phyloP scores from a whole-genome alignment of 2,113 vertebrate genomes.

The Salvator merianae region DNA sequence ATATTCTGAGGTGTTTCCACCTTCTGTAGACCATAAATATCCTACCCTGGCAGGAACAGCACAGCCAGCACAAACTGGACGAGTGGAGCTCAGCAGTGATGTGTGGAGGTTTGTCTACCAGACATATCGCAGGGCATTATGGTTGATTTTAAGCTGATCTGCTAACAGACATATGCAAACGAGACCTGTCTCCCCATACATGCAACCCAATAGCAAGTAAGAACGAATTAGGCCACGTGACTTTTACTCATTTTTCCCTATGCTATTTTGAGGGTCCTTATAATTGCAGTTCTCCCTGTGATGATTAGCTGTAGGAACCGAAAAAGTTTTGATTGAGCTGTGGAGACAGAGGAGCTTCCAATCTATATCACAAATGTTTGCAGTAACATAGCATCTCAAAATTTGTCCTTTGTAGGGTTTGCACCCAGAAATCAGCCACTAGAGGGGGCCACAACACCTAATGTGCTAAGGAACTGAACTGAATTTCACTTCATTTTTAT shows the following conservation, averaged over 20 bases:
- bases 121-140: not conserved
- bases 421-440: conserved; percentile 1
- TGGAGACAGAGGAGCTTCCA: not conserved
- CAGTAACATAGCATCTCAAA: not conserved
- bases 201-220: not conserved
- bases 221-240: too few species aligned
- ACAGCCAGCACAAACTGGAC: too few species aligned
- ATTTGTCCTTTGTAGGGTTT: not conserved
- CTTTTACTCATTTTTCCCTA: not conserved
- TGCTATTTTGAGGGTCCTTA: not conserved
- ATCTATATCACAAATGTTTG: not conserved
- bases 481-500: not conserved
- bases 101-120: too few species aligned
- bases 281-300: not conserved
- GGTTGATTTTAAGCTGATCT: too few species aligned
- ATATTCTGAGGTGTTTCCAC: too few species aligned
- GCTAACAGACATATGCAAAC: too few species aligned
- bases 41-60: too few species aligned
- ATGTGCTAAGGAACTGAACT: not conserved
- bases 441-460: not conserved
- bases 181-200: not conserved
- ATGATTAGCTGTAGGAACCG: not conserved
- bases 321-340: not conserved
- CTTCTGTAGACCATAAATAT: too few species aligned
- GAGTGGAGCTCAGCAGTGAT: too few species aligned